phyloP scores from a whole-genome alignment of 2,113 vertebrate genomes.

The Anoura caudifer region DNA sequence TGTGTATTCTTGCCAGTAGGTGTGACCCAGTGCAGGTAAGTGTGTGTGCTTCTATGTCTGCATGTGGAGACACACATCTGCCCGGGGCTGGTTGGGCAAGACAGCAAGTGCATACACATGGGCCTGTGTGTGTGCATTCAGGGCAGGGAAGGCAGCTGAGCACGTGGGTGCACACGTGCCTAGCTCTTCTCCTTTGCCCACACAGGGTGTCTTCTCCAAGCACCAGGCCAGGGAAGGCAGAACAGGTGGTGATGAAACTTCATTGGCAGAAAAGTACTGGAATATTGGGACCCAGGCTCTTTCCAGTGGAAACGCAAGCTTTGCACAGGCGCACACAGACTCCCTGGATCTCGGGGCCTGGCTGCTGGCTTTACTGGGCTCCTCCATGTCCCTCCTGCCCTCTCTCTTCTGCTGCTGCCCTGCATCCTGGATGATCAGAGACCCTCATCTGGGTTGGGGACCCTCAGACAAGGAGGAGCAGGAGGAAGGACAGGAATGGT shows the following conservation, averaged over 20 bases:
- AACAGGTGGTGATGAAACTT: neutral
- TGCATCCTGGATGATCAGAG: neutral
- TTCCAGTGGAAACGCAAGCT: neutral
- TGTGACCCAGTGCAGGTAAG: neutral
- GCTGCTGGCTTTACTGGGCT: neutral
- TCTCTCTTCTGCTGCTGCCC: neutral
- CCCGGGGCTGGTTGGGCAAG: neutral
- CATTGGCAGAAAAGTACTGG: neutral
- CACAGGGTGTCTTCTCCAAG: neutral
- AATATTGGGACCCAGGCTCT: neutral
- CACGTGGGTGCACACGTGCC: fast-evolving
- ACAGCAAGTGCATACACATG: neutral
- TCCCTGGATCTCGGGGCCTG: neutral
- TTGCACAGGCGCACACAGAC: fast-evolving
- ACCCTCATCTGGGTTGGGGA: neutral
- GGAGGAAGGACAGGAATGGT: neutral
- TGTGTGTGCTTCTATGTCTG: neutral
- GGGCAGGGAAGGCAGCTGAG: neutral
- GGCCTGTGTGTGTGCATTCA: neutral
- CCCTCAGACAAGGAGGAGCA: neutral
- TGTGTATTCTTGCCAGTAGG: fast-evolving
- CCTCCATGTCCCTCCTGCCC: neutral
- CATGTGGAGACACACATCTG: neutral
- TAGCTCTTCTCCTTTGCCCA: neutral
- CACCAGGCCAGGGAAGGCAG: neutral